Evolutionary conservation across 1,140 invertebrate species (phyloP).

Genomic region (Leptinotarsa undecemlineata): DNA sequence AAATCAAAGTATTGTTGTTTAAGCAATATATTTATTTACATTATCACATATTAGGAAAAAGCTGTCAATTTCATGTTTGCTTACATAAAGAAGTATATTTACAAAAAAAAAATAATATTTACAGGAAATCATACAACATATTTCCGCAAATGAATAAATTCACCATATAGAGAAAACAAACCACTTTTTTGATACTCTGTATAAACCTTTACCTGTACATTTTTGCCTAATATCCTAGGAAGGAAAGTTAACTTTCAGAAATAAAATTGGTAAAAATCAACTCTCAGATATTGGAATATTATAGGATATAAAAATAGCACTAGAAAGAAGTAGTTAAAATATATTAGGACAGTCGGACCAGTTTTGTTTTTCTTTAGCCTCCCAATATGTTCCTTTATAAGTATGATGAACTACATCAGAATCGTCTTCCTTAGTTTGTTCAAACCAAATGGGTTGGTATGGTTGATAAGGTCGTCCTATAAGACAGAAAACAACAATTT

Average conservation of each 20-base stretch:
- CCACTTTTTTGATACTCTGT: constrained; percentile 13
- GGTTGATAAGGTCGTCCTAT: constrained; percentile 71
- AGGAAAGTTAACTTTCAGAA: background rate
- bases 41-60: constrained; percentile 41
- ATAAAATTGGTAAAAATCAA: background rate
- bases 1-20: background rate
- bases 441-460: constrained; percentile 93
- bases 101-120: constrained; percentile 26
- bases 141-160: constrained; percentile 5
- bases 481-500: constrained; percentile 21
- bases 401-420: constrained; percentile 84
- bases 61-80: constrained; percentile 26
- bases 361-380: constrained; percentile 83
- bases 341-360: constrained; percentile 94
- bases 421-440: constrained; percentile 75
- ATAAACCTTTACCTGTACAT: constrained; percentile 18
- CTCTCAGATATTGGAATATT: background rate
- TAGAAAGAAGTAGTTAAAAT: constrained; percentile 62
- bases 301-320: constrained; percentile 3
- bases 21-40: constrained; percentile 41
- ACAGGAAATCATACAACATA: constrained; percentile 14
- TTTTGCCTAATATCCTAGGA: constrained; percentile 10
- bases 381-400: constrained; percentile 92
- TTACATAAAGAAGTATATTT: constrained; percentile 13
- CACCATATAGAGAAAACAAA: background rate